phyloP scores from a whole-genome alignment of 2,797 vertebrate genomes.

The Rachycentron canadum region DNA sequence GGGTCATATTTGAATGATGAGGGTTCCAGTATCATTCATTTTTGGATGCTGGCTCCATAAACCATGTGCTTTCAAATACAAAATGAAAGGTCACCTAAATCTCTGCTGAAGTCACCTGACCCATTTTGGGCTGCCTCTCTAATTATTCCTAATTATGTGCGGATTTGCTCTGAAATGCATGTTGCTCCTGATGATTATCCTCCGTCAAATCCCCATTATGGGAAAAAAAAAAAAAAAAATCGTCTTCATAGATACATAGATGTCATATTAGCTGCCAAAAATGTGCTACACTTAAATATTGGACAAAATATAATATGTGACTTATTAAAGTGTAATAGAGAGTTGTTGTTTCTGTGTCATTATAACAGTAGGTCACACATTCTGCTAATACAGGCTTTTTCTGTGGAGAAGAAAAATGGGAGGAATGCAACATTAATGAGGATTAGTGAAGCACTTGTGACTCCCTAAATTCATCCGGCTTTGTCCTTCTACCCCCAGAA shows the following conservation, averaged over 20 bases:
- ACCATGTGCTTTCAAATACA: constrained; percentile 49
- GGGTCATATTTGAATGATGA: constrained; percentile 8
- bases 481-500: constrained; percentile 68
- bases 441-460: constrained; percentile 85
- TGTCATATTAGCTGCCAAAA: fast-evolving
- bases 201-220: neutral
- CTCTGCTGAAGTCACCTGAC: constrained; percentile 62
- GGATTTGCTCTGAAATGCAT: constrained; percentile 57
- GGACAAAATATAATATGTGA: neutral
- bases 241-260: neutral
- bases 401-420: constrained; percentile 47
- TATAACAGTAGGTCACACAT: constrained; percentile 76
- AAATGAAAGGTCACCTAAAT: constrained; percentile 47
- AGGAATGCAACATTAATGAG: constrained; percentile 83
- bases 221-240: neutral
- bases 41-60: neutral
- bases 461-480: constrained; percentile 85
- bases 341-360: constrained; percentile 46
- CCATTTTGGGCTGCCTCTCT: constrained; percentile 41
- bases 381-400: constrained; percentile 32
- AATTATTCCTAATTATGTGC: constrained; percentile 42
- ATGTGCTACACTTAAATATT: neutral
- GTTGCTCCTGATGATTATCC: constrained; percentile 2
- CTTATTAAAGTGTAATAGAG: neutral
- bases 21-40: neutral